Evolutionary conservation across 2,797 vertebrate species (phyloP), one percentile per base, ranked within the genome.

Genomic region (Anolis apletophallus): DNA sequence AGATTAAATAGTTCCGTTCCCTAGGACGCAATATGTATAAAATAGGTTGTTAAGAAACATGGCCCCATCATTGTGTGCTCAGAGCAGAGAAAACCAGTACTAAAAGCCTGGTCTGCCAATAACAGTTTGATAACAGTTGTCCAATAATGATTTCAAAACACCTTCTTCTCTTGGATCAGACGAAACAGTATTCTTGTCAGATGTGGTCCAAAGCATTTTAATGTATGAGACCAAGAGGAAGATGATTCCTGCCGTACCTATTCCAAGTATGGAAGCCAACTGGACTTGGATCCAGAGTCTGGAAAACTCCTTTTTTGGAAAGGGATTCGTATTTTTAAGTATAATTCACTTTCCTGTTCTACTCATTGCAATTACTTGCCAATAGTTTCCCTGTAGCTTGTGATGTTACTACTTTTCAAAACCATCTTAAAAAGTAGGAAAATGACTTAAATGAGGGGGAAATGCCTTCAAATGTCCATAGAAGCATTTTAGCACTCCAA

Each of bases 1-100:
- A 75, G 79, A 85, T 85, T 85, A 85, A 85, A 80, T 80, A 85
- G 55, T 85, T 85, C 84, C 77, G 77, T 85, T 80, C 73, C 6
- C 55, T 80, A 80, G 68, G 67, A 73, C 55, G 46, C 3, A 19
- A 57, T 57, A 54, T 14, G n/a, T 79, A 46, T 40, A 80, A 55
- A 54, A 77, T 72, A 68, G 29, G 13, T 67, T 68, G 83, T 54
- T 74, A 74, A 61, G 36, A 73, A 84, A 72, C 46, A 68, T 54
- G 64, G n/a, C 29, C 40, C n/a, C 52, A 34, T 34, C n/a, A 59
- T 64, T 83, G 36, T 40, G 3, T 32, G 2, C 29, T 77, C n/a
- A 64, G 61, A 13, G 32, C 26, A 46, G 57, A 71, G 46, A 57
- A 14, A 73, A 68, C 67, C 32, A 73, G n/a, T 72, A 34, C 46